These are phyloP conservation scores for Aythya baeri DNA, from an alignment of 2,113 vertebrate genomes.

Conservation along the genomic window DNA sequence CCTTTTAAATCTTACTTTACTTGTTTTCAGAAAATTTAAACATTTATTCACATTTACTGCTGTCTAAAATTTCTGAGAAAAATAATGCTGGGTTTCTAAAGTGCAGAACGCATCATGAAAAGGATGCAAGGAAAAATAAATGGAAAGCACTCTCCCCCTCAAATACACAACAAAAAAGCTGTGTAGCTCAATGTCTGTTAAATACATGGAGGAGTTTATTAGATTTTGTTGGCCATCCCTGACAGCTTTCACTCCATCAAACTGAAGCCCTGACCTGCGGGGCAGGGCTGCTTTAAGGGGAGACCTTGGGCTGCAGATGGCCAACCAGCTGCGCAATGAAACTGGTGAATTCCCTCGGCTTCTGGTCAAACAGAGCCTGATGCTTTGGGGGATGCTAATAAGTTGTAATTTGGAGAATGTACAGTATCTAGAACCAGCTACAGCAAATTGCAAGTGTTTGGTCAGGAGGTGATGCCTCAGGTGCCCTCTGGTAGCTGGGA, in stretches of 20 bases:
- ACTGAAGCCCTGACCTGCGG: not conserved
- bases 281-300: not conserved
- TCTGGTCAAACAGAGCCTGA: rapidly evolving
- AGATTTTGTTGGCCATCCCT: not conserved
- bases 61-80: not conserved
- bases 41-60: not conserved
- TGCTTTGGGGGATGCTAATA: not conserved
- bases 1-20: constrained; percentile 8
- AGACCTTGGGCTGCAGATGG: not conserved
- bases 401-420: rapidly evolving
- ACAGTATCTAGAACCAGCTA: no score
- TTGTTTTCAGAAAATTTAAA: constrained; percentile 22
- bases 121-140: not conserved
- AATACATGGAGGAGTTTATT: not conserved
- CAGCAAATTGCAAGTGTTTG: rapidly evolving
- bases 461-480: not conserved
- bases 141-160: not conserved
- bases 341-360: not conserved
- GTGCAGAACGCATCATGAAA: not conserved
- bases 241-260: not conserved
- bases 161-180: not conserved
- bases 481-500: not conserved
- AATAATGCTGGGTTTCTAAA: not conserved
- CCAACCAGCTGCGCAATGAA: rapidly evolving
- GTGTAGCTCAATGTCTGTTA: not conserved